These are phyloP conservation scores for Aurelia coerulea DNA, from an alignment of 30 jellyfish, hydroid and myxozoan species.

Conservation along the genomic window DNA sequence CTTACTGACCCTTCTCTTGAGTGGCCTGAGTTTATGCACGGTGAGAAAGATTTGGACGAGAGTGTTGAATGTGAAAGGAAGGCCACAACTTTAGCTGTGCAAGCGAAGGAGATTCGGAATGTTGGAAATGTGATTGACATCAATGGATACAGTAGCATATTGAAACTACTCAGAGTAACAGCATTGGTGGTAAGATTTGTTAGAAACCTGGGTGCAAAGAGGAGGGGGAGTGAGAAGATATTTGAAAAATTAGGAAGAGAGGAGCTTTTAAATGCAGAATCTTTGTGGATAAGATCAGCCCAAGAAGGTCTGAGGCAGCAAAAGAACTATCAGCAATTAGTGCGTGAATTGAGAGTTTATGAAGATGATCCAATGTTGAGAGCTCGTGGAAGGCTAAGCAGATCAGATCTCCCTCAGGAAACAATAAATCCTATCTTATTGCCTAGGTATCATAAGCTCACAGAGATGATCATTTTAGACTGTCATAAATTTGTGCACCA, in stretches of 20 bases:
- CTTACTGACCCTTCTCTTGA: background rate
- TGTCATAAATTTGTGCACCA: slow-evolving; percentile 1
- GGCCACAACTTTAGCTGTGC: background rate
- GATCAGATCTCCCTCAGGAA: slow-evolving; percentile 1
- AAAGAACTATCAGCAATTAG: background rate
- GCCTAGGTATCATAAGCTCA: background rate
- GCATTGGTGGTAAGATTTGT: slow-evolving; percentile 22
- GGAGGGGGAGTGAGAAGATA: no score
- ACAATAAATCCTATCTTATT: background rate
- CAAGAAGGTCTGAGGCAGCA: background rate
- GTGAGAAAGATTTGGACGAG: background rate
- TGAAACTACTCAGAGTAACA: background rate
- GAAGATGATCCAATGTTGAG: slow-evolving; percentile 12
- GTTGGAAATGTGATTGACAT: slow-evolving; percentile 15
- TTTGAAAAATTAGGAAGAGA: background rate
- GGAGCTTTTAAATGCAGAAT: background rate
- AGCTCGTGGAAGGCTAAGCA: slow-evolving; percentile 1
- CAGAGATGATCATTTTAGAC: slow-evolving; percentile 3
- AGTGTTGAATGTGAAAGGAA: background rate
- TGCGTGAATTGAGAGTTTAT: background rate
- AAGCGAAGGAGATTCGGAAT: slow-evolving; percentile 1
- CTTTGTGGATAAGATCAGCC: no score
- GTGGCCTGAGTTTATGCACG: background rate
- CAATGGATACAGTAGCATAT: background rate
- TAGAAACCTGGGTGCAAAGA: no score